These are phyloP conservation scores for Drosophila rufa DNA, from an alignment of 1,140 invertebrate genomes.

Conservation along the genomic window DNA sequence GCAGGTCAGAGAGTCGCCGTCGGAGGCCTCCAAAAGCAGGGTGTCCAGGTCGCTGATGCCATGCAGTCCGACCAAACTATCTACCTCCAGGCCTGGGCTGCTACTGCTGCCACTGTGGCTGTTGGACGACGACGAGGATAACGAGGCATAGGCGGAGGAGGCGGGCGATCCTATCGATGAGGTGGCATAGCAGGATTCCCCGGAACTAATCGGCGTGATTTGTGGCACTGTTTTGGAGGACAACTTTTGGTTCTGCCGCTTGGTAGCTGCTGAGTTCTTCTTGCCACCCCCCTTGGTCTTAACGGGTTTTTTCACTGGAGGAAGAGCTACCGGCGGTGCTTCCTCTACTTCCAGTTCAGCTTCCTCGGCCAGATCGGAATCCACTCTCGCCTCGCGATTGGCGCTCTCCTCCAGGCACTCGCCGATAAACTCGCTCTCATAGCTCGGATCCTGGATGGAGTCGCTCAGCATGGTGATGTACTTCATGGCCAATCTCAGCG, in stretches of 20 bases:
- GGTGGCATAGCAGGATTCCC: slow-evolving; percentile 70
- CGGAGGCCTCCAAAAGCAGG: slow-evolving; percentile 86
- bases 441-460: slow-evolving; percentile 78
- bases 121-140: slow-evolving; percentile 26
- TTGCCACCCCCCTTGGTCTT: slow-evolving; percentile 40
- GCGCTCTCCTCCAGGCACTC: slow-evolving; percentile 72
- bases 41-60: slow-evolving; percentile 65
- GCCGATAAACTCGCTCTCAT: slow-evolving; percentile 66
- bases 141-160: slow-evolving; percentile 56
- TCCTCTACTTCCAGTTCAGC: slow-evolving; percentile 34
- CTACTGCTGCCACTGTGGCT: slow-evolving; percentile 40
- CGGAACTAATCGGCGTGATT: slow-evolving; percentile 27
- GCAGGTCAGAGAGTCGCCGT: slow-evolving; percentile 86
- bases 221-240: slow-evolving; percentile 39
- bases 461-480: slow-evolving; percentile 91
- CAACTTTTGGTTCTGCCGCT: slow-evolving; percentile 41
- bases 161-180: slow-evolving; percentile 66
- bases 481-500: slow-evolving; percentile 93
- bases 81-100: slow-evolving; percentile 47
- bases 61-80: slow-evolving; percentile 53
- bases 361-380: slow-evolving; percentile 27
- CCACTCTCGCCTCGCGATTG: slow-evolving; percentile 48
- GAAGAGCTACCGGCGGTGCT: slow-evolving; percentile 1
- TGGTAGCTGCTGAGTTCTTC: slow-evolving; percentile 41
- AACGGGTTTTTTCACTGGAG: slow-evolving; percentile 11